Conservation (phyloP, 2,888 invertebrate genomes). For the Poecilus cupreus region DNA sequence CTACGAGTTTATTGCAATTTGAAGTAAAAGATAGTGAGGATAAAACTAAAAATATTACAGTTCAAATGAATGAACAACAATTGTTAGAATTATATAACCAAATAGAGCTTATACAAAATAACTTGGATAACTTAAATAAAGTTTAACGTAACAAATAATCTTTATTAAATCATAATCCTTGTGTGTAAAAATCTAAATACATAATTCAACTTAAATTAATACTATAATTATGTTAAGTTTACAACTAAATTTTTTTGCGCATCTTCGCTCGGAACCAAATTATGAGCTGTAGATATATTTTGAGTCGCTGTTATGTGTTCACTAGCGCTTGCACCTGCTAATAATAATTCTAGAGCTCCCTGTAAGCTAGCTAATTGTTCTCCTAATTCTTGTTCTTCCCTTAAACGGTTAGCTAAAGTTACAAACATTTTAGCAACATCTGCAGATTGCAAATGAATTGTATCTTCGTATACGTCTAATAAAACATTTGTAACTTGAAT, state of each 20-base stretch:
- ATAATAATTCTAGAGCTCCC: slow-evolving; percentile 81
- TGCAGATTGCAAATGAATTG: slow-evolving; percentile 78
- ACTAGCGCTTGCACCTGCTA: slow-evolving; percentile 76
- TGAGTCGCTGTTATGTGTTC: slow-evolving; percentile 69
- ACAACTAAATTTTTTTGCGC: slow-evolving; percentile 77
- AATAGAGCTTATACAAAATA: slow-evolving; percentile 74
- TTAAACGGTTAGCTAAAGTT: slow-evolving; percentile 77
- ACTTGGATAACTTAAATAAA: slow-evolving; percentile 66
- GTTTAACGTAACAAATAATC: not conserved
- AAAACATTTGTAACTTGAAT: slow-evolving; percentile 85
- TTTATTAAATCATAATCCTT: not conserved
- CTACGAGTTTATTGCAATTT: slow-evolving; percentile 74
- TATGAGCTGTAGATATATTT: slow-evolving; percentile 67
- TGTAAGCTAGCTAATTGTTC: slow-evolving; percentile 79
- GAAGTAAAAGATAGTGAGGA: slow-evolving; percentile 67
- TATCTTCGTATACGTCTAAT: slow-evolving; percentile 83
- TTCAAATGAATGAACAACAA: slow-evolving; percentile 75
- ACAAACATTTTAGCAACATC: slow-evolving; percentile 78
- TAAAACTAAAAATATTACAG: slow-evolving; percentile 70
- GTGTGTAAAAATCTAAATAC: not conserved
- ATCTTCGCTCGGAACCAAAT: slow-evolving; percentile 69
- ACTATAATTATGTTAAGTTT: slow-evolving; percentile 71
- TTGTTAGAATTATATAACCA: slow-evolving; percentile 74
- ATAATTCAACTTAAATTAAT: not conserved
- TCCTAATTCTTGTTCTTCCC: slow-evolving; percentile 81